Base-by-base conservation (phyloP, 2,113 vertebrate genomes). In the Oncorhynchus mykiss region DNA sequence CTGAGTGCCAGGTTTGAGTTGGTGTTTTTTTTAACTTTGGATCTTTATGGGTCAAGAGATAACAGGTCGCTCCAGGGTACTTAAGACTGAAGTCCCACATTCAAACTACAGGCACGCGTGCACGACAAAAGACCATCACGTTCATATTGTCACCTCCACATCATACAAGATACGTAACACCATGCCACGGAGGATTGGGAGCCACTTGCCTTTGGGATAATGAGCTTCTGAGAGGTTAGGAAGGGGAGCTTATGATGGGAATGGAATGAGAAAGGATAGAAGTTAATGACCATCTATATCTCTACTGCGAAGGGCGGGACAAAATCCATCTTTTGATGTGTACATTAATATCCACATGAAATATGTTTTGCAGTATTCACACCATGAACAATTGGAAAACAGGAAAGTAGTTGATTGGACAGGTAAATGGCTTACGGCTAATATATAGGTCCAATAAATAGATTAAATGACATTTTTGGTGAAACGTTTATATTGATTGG, bases 221-320 rank as follows among this genome's bases (percentile, higher is more conserved):
- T 94, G 95, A 92, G 94, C 95, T 94, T 95, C 94, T 95, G 87
- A 93, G 91, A 94, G 92, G 94, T 98, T 96, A 96, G 92, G 95
- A 95, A 92, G 94, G 96, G 96, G 96, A 96, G 95, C 95, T 97
- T 94, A 92, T 89, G 91, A 90, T 82, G 91, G 92, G 95, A 92
- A 92, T 89, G 94, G 93, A 91, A 94, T 88, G 88, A 95, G 94
- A 95, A 94, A 96, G 93, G 92, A 54, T 54, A 54, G 51, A 16
- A 5, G 51, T 54, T 54, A 54, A 18, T 18, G 51, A 54, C 1
- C 12, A 54, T 54, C 51, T 54, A 54, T 4, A 54, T 18, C 51
- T 54, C 51, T 45, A 45, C 39, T 5, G 5, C 0, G 1, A 54
- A 54, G 14, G 5, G 51, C 1, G 18, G 51, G 51, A 4, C 51